These are phyloP conservation scores for Apamea monoglypha DNA, from an alignment of 2,888 invertebrate species.

Conservation along the genomic window DNA sequence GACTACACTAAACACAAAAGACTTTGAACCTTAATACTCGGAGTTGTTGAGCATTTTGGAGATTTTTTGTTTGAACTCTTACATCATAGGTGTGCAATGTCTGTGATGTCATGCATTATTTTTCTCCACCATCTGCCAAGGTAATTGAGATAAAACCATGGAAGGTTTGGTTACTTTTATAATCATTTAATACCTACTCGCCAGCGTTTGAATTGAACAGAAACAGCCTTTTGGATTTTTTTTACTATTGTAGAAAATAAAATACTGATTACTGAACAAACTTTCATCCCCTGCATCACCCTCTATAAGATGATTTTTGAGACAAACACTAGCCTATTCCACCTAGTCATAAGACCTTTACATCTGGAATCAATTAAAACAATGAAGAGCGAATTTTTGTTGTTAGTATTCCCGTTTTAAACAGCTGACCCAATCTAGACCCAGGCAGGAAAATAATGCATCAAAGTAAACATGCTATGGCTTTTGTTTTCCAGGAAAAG, in stretches of 20 bases:
- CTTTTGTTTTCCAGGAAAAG: background rate
- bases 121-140: conserved; percentile 61
- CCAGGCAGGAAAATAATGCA: background rate
- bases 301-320: background rate
- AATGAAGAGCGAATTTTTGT: background rate
- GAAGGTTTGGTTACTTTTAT: conserved; percentile 48
- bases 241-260: background rate
- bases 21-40: conserved; percentile 72
- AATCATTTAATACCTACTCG: conserved; percentile 38
- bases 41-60: conserved; percentile 27
- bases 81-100: conserved; percentile 56
- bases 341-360: background rate
- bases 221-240: too few species aligned
- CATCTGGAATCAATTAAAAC: conserved; percentile 3
- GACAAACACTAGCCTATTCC: background rate
- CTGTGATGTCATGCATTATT: conserved; percentile 69
- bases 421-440: background rate
- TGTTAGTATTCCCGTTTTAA: background rate
- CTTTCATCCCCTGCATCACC: too few species aligned
- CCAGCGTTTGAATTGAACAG: too few species aligned
- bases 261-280: background rate
- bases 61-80: conserved; percentile 39
- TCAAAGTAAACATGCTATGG: background rate
- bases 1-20: conserved; percentile 44
- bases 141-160: conserved; percentile 61